These are phyloP conservation scores for Scaptodrosophila lebanonensis DNA, from an alignment of 1,140 invertebrate genomes.

Conservation along the genomic window DNA sequence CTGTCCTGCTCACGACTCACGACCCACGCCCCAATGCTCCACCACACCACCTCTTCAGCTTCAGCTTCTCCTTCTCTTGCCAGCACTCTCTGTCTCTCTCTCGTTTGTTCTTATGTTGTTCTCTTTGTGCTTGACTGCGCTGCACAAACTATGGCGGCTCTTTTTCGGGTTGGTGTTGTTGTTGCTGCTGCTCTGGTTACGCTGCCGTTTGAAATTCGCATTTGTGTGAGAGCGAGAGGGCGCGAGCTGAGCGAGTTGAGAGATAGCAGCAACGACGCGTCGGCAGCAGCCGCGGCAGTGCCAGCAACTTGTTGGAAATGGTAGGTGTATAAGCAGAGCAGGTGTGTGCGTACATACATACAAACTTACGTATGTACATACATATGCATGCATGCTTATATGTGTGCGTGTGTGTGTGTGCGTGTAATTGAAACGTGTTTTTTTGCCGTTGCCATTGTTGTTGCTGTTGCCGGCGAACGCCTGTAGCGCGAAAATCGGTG, in stretches of 20 bases:
- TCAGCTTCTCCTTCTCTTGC: conserved; percentile 48
- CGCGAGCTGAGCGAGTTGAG: conserved; percentile 5
- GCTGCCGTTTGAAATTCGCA: conserved; percentile 15
- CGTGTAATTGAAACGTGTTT: conserved; percentile 71
- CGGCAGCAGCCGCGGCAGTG: conserved; percentile 1
- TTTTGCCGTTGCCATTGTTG: conserved; percentile 14
- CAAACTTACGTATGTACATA: not conserved
- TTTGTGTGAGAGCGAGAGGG: not conserved
- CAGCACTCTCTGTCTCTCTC: conserved; percentile 31
- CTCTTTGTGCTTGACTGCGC: conserved; percentile 9
- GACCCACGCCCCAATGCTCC: too few relatives aligned
- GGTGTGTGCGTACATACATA: not conserved
- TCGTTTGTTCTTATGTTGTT: conserved; percentile 7
- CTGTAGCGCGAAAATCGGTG: conserved; percentile 76
- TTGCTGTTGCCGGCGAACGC: conserved; percentile 48
- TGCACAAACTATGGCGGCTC: conserved; percentile 65
- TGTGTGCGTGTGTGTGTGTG: conserved; percentile 39
- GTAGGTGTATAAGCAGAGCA: conserved; percentile 34
- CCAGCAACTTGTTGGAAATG: conserved; percentile 57
- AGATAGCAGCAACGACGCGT: conserved; percentile 2
- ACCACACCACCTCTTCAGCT: too few relatives aligned
- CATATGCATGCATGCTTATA: conserved; percentile 2
- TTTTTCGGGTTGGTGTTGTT: too few relatives aligned
- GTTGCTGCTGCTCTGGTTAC: conserved; percentile 22
- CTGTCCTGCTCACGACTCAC: not conserved